Conservation (phyloP, 2,888 invertebrate genomes). For the Thecophora atra region DNA sequence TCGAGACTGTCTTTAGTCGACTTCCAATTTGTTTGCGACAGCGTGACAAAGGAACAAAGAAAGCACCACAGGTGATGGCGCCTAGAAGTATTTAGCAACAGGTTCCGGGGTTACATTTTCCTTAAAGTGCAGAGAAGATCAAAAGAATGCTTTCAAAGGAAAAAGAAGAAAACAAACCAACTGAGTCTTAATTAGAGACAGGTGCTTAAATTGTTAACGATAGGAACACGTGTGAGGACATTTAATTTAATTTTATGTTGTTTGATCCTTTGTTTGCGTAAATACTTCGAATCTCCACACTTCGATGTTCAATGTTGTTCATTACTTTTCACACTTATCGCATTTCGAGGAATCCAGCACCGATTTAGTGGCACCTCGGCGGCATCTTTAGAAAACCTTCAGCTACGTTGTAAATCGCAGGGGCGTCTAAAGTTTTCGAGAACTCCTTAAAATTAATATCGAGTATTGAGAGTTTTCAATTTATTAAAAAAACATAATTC, state of each 20-base stretch:
- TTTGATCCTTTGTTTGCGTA: not conserved
- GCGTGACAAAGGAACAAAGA: slow-evolving; percentile 19
- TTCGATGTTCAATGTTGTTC: slow-evolving; percentile 20
- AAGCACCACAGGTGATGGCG: slow-evolving; percentile 38
- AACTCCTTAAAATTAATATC: no score
- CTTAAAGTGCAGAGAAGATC: not conserved
- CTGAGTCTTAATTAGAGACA: no score
- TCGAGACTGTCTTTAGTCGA: not conserved
- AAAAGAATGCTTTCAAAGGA: no score
- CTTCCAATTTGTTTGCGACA: not conserved
- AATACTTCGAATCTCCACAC: slow-evolving; percentile 10
- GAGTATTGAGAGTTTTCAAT: no score
- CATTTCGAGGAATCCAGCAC: not conserved
- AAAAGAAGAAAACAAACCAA: no score
- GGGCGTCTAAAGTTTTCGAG: no score
- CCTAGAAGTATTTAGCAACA: slow-evolving; percentile 15
- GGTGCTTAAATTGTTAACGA: no score
- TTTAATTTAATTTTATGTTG: no score
- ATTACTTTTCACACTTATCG: slow-evolving; percentile 39
- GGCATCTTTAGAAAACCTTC: no score
- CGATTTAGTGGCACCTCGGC: not conserved
- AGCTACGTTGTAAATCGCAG: no score
- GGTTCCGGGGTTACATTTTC: slow-evolving; percentile 6
- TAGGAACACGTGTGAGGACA: no score
- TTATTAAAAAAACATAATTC: no score